Evolutionary conservation across 2,797 vertebrate genomes (phyloP), one percentile per base, ranked within the genome.

Genomic region (Synaphobranchus kaupii): DNA sequence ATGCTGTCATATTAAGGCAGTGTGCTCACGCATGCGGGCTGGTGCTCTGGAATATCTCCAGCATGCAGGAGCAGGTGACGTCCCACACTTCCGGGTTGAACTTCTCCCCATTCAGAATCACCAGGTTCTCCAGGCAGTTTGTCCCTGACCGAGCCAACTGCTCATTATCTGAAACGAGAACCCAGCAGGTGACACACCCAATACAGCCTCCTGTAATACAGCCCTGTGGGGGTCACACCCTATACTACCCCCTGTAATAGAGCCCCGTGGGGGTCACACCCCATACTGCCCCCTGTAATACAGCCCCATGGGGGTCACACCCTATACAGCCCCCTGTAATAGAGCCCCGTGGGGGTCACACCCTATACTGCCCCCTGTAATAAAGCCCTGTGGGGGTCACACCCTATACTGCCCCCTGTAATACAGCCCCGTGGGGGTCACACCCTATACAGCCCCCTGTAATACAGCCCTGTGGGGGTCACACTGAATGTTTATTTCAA

Each of bases 1-100:
- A n/a, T 50, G 47, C 78, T 48, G 44, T 20, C 6, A 13, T 17
- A n/a, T 81, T 68, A 44, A 28, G 50, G 60, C 84, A 25, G 54
- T 86, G 84, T 80, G 96, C 98, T 95, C 94, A 99, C 98, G 93
- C 96, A 13, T 98, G 97, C 88, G 98, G 98, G 93, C 97, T 98
- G 91, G 98, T 98, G 89, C 96, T 98, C 92, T 97, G 98, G 96
- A 99, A 99, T 94, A 99, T 99, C 93, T 99, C 97, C 92, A 98
- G 92, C 98, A 99, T 99, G 87, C 98, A 99, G 89, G 91, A 96
- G 93, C 98, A 99, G 0, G 98, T 99, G 93, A 97, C 93, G 86
- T 96, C 95, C 98, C 98, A 99, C 54, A 99, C 98, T 47, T 96
- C 96, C 0, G 96, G 95, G 87, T 96, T 98, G 95, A 99, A 99